A percentile compares a stretch with the other conserved stretches of the same genome.
These are phyloP conservation scores for Chinchilla lanigera DNA, from an alignment of 2,113 vertebrate species.

Conservation along the genomic window DNA sequence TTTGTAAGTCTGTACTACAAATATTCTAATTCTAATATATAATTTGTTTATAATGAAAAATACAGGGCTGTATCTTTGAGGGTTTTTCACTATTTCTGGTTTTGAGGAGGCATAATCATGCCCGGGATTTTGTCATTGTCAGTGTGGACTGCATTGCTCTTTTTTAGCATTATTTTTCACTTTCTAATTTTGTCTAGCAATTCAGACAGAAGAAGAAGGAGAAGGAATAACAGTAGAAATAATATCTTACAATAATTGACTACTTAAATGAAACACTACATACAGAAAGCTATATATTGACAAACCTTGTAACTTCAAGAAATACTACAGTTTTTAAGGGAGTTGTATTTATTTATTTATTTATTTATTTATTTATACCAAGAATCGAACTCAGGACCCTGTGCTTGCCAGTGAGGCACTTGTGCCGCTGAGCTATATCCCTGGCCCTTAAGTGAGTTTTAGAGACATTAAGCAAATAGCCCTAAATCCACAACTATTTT, in stretches of 20 bases:
- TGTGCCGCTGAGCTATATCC: no score
- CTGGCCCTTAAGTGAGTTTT: constrained; percentile 30
- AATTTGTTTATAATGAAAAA: not conserved
- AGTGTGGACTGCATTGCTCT: not conserved
- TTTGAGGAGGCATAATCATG: not conserved
- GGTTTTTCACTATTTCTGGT: not conserved
- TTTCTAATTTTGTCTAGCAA: not conserved
- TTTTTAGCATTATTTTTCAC: not conserved
- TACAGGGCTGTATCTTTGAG: not conserved
- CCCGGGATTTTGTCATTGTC: not conserved
- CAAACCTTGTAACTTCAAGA: not conserved
- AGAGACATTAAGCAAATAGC: not conserved
- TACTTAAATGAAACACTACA: not conserved
- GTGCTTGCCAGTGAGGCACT: no score
- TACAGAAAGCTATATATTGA: not conserved
- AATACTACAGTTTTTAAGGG: not conserved
- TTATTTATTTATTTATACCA: no score
- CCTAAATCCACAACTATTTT: not conserved
- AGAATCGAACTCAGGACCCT: no score
- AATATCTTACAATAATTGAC: not conserved
- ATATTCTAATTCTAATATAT: not conserved
- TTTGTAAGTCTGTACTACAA: constrained; percentile 24
- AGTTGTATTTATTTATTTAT: no score
- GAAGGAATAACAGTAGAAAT: not conserved
- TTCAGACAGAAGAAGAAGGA: not conserved